Conservation (phyloP, 1,140 invertebrate genomes). For the Whitmania pigra region DNA sequence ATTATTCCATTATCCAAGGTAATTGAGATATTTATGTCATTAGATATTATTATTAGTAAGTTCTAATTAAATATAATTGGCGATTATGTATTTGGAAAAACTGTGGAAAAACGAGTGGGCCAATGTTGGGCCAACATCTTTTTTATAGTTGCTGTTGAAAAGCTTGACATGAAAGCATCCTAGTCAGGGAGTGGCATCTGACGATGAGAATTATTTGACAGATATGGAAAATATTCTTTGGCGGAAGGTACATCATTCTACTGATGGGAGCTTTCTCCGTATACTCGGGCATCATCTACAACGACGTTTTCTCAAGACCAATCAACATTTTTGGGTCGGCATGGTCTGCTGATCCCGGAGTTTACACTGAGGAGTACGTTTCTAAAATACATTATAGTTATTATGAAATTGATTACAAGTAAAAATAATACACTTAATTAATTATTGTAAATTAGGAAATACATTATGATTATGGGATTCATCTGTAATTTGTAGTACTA, state of each 20-base stretch:
- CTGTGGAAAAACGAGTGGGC: too few species aligned
- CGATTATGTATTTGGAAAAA: too few species aligned
- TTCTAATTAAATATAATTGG: too few species aligned
- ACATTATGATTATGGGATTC: not conserved
- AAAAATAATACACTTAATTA: not conserved
- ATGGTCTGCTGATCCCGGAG: conserved; percentile 50
- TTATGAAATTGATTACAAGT: not conserved
- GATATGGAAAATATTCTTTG: conserved; percentile 95
- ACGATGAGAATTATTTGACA: conserved; percentile 35
- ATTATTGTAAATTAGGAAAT: not conserved
- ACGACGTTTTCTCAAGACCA: conserved; percentile 91
- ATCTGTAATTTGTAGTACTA: not conserved
- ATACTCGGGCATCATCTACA: conserved; percentile 94
- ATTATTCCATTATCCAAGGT: too few species aligned
- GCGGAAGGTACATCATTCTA: conserved; percentile 89
- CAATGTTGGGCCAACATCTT: too few species aligned
- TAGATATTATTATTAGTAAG: too few species aligned
- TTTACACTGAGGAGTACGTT: not conserved
- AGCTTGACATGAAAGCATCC: not conserved
- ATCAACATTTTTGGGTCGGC: conserved; percentile 81
- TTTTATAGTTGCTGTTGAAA: too few species aligned
- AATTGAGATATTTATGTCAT: too few species aligned
- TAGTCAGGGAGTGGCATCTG: not conserved
- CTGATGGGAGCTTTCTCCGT: conserved; percentile 94
- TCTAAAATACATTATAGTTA: not conserved